Evolutionary conservation across 2,888 invertebrate genomes (phyloP), one percentile per base, ranked within the genome.

Genomic region (Drosophila trichaetosa): DNA sequence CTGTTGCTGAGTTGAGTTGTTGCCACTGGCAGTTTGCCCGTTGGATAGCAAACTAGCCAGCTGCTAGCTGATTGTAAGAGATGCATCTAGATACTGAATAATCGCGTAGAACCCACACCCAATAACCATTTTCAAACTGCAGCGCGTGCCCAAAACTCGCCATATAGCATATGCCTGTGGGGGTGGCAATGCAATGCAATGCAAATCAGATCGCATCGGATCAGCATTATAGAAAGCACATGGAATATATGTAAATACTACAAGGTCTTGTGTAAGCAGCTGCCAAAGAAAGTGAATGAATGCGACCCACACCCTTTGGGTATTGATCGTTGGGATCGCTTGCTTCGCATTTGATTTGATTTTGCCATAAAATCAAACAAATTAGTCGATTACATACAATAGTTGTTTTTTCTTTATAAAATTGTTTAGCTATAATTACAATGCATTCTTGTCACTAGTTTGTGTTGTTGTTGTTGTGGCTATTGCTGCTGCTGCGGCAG

Each of bases 331-430:
- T 73, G 76, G 78, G 77, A 69, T 71, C 79, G 73, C 31, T 81
- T 80, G 53, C 61, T 79, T 78, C 67, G 78, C 78, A 79, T 76
- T 86, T 74, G 82, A 86, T 81, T 81, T 76, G 73, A 76, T 83
- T 85, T 87, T 81, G 73, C 86, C 86, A 87, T 87, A 87, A 89
- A 75, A 71, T 84, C 60, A 87, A 80, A 76, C 84, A 87, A 87
- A 89, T 89, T 87, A 87, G 76, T 76, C 61, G 64, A 71, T 74
- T 71, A 74, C 63, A 68, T 71, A 57, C 42, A 57, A 57, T 57
- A 69, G 63, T 69, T 70, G 63, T 59, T 60, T 68, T 59, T 67
- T 63, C 64, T 67, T 53, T 78, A 74, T 63, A 62, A 69, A 76
- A 80, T 80, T 79, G 80, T 53, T 81, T 78, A 73, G 29, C 73